phyloP scores from a whole-genome alignment of 2,888 invertebrate genomes.

The Bellardia bayeri region DNA sequence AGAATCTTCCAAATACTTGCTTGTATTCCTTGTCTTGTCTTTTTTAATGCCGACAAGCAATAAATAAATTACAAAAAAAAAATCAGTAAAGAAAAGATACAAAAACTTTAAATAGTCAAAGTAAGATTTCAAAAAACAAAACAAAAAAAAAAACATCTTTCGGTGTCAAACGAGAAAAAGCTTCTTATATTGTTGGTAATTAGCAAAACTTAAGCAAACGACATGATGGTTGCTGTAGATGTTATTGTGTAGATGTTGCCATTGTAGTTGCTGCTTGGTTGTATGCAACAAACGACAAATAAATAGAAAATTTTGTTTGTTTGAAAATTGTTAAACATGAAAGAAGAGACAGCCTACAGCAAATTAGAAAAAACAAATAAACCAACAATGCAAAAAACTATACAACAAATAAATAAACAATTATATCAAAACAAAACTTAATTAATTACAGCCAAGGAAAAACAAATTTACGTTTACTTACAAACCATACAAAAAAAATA shows the following conservation, averaged over 20 bases:
- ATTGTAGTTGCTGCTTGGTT: constrained; percentile 33
- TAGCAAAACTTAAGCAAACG: constrained; percentile 68
- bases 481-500: not conserved
- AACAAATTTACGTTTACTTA: constrained; percentile 41
- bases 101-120: constrained; percentile 60
- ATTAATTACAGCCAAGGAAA: constrained; percentile 55
- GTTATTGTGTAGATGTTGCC: constrained; percentile 17
- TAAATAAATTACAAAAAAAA: constrained; percentile 67
- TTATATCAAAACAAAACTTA: constrained; percentile 56
- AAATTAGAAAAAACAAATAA: constrained; percentile 43
- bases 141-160: constrained; percentile 54
- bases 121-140: constrained; percentile 53
- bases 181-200: constrained; percentile 70
- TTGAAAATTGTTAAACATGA: constrained; percentile 73
- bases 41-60: constrained; percentile 71
- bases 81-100: constrained; percentile 10
- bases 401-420: constrained; percentile 39
- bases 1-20: constrained; percentile 26
- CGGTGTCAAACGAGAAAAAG: constrained; percentile 69
- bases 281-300: constrained; percentile 54
- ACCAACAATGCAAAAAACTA: constrained; percentile 8
- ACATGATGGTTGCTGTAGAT: constrained; percentile 51
- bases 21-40: constrained; percentile 62
- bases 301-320: constrained; percentile 64
- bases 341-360: constrained; percentile 73